phyloP scores from a whole-genome alignment of 2,113 vertebrate species.

The Scolopax mira region DNA sequence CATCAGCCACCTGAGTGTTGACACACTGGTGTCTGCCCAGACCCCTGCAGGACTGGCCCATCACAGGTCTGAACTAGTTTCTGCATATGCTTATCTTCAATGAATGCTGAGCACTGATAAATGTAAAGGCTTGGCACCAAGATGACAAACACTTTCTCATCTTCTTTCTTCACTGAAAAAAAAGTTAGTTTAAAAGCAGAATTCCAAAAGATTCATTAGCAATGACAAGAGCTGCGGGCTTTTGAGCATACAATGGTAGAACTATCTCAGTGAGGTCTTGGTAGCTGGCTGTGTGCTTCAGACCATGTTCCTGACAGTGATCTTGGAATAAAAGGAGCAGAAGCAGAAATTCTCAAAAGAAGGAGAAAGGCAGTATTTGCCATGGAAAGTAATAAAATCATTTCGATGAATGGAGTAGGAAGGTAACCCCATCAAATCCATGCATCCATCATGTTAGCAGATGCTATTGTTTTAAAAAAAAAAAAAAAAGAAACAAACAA shows the following conservation, averaged over 20 bases:
- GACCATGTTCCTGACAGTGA: not conserved
- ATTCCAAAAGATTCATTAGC: not conserved
- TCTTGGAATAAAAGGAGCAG: not conserved
- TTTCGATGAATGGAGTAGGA: not conserved
- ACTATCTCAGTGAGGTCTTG: not conserved
- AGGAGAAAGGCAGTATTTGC: not conserved
- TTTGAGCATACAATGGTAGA: not conserved
- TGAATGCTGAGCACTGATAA: not conserved
- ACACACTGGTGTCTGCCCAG: not conserved
- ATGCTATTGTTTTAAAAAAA: not conserved
- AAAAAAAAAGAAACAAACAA: not conserved
- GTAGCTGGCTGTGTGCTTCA: not conserved
- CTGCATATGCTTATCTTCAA: not conserved
- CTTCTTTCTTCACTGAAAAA: not conserved
- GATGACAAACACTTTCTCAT: not conserved
- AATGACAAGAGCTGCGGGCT: not conserved
- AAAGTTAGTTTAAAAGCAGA: not conserved
- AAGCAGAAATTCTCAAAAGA: not conserved
- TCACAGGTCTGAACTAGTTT: not conserved
- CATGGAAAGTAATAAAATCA: not conserved
- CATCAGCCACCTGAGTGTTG: not conserved
- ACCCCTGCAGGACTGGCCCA: not conserved
- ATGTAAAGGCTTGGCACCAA: not conserved
- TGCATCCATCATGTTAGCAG: not conserved
- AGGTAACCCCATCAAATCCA: not conserved